Conservation (phyloP, 2,113 vertebrate genomes). For the Urocolius indicus region DNA sequence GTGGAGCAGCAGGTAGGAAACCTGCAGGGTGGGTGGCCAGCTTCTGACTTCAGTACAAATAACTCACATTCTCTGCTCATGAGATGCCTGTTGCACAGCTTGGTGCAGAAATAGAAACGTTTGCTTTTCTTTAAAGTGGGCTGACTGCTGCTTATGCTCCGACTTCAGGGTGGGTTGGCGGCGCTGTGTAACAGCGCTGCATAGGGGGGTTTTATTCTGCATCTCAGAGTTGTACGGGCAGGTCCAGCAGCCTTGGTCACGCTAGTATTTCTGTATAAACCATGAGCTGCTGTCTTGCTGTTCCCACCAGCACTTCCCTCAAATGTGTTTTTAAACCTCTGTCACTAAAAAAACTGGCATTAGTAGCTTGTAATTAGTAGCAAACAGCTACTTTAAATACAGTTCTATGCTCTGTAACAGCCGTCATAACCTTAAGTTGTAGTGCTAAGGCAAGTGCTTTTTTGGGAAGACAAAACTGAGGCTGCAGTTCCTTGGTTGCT, state of each 20-base stretch:
- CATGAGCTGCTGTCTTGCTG: not conserved
- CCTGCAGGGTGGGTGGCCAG: conserved; percentile 81
- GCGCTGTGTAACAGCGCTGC: not conserved
- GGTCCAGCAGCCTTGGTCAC: not conserved
- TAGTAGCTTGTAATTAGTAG: not conserved
- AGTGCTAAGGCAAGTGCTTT: not conserved
- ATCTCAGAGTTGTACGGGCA: not conserved
- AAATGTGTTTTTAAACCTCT: not conserved
- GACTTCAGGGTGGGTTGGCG: not conserved
- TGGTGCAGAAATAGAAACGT: not conserved
- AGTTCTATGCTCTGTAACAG: not conserved
- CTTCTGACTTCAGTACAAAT: conserved; percentile 77
- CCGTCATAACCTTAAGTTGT: not conserved
- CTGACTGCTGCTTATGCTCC: not conserved
- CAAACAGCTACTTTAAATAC: not conserved
- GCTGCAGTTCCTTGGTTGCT: not conserved
- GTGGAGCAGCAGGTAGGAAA: conserved; percentile 64
- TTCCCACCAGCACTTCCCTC: not conserved
- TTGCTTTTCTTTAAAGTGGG: not conserved
- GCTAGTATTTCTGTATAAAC: not conserved
- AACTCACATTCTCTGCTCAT: conserved; percentile 30
- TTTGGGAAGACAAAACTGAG: not conserved
- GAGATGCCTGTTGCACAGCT: not conserved
- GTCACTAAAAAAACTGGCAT: not conserved
- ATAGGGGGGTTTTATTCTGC: not conserved